Conservation (phyloP, 2,888 invertebrate genomes). For the Oligia fasciuncula region DNA sequence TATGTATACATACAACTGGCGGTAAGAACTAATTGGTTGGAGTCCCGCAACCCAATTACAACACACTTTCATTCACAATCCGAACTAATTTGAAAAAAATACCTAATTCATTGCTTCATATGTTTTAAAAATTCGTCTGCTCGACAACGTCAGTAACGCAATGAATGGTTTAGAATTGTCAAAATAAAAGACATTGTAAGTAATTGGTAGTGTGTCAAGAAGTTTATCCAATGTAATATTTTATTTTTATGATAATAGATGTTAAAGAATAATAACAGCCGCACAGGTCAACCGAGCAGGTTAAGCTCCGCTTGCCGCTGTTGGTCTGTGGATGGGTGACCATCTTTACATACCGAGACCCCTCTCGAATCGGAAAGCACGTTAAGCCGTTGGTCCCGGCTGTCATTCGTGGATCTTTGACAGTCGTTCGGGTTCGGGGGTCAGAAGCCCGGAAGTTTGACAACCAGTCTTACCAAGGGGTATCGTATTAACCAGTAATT, state of each 20-base stretch:
- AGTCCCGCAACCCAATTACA: not conserved
- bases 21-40: slow-evolving; percentile 23
- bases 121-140: not conserved
- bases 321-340: no score
- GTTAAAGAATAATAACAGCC: no score
- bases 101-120: not conserved
- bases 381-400: no score
- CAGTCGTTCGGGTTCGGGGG: no score
- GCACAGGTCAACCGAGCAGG: no score
- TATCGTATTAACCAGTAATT: no score
- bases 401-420: no score
- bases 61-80: not conserved
- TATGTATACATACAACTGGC: not conserved
- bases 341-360: no score
- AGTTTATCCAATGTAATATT: not conserved
- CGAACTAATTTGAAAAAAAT: not conserved
- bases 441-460: no score
- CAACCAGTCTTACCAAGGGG: no score
- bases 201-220: not conserved
- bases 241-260: not conserved
- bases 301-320: no score
- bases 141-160: not conserved
- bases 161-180: not conserved
- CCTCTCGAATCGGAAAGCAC: no score
- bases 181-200: not conserved